Evolutionary conservation across 2,113 vertebrate species (phyloP).

Genomic region (Odocoileus virginianus): DNA sequence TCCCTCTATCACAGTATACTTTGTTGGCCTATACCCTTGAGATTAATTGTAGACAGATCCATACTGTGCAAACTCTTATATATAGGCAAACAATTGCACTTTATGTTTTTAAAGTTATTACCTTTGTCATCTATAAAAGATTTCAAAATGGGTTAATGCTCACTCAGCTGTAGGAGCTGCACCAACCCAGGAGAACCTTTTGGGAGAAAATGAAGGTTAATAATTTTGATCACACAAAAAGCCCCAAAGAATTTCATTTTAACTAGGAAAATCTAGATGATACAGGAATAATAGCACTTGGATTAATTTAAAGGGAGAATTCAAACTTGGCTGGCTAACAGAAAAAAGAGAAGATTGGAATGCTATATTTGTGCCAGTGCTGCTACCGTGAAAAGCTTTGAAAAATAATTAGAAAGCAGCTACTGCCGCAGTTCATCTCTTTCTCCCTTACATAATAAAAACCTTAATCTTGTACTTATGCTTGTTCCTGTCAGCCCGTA

Average conservation of each 20-base stretch:
- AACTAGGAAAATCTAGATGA: slow-evolving; percentile 24
- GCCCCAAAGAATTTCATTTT: slow-evolving; percentile 9
- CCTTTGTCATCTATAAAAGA: neutral
- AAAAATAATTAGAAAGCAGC: slow-evolving; percentile 64
- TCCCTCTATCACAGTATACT: neutral
- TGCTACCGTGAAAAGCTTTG: slow-evolving; percentile 51
- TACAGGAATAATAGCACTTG: slow-evolving; percentile 26
- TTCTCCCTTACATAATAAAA: slow-evolving; percentile 61
- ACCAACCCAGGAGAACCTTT: neutral
- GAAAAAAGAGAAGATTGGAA: slow-evolving; percentile 34
- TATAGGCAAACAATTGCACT: neutral
- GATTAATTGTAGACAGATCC: neutral
- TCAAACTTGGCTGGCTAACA: slow-evolving; percentile 44
- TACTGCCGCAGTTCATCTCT: slow-evolving; percentile 21
- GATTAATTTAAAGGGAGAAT: slow-evolving; percentile 60
- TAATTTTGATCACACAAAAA: slow-evolving; percentile 29
- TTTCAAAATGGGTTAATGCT: neutral
- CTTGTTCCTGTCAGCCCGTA: slow-evolving; percentile 39
- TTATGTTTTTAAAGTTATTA: neutral
- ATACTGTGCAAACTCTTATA: neutral
- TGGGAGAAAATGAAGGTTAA: neutral
- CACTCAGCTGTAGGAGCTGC: neutral
- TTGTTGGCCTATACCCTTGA: neutral
- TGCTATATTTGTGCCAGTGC: slow-evolving; percentile 53
- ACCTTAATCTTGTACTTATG: slow-evolving; percentile 48